phyloP scores from a whole-genome alignment of 2,888 invertebrate species.

The Spodoptera littoralis region DNA sequence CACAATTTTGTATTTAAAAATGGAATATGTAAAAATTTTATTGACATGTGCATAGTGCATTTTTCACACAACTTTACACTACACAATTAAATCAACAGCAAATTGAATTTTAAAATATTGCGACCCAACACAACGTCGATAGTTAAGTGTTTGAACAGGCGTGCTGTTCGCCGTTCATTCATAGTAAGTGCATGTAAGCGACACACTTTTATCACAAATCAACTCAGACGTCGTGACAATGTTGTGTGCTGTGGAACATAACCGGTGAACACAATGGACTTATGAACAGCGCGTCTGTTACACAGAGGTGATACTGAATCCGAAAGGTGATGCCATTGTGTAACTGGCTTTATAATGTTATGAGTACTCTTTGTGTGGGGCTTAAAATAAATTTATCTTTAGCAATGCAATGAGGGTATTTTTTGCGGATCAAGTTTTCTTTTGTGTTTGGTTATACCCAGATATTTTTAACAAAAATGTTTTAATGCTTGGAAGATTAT shows the following conservation, averaged over 20 bases:
- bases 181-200: slow-evolving; percentile 62
- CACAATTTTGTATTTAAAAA: no score
- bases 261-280: slow-evolving; percentile 65
- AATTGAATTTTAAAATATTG: slow-evolving; percentile 27
- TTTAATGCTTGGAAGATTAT: no score
- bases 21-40: no score
- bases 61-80: no score
- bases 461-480: no score
- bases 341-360: slow-evolving; percentile 15
- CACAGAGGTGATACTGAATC: slow-evolving; percentile 49
- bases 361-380: background rate
- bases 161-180: slow-evolving; percentile 50
- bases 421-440: background rate
- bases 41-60: no score
- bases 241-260: slow-evolving; percentile 60
- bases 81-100: slow-evolving; percentile 17
- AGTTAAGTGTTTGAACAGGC: slow-evolving; percentile 34
- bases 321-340: slow-evolving; percentile 35
- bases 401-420: background rate
- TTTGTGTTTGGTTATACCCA: no score
- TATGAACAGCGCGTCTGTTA: slow-evolving; percentile 51
- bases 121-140: slow-evolving; percentile 27
- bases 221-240: slow-evolving; percentile 66
- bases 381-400: slow-evolving; percentile 1
- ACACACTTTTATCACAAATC: slow-evolving; percentile 73